Evolutionary conservation across 2,888 invertebrate species (phyloP).

Genomic region (Trissonchulus latispiculum): DNA sequence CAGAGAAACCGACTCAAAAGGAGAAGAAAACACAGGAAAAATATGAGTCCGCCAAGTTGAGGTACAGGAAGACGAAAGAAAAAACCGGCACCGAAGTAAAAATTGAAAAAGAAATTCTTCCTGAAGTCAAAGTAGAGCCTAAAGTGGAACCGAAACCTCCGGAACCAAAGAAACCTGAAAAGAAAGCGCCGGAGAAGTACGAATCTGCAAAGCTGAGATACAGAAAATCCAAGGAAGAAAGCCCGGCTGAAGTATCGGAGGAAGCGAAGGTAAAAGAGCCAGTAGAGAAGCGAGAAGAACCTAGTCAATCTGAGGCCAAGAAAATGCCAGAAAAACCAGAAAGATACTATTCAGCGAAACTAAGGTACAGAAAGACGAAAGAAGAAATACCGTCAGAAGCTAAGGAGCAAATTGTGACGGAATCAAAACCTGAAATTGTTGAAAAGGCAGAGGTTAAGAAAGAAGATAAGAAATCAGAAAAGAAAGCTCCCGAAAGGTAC

Average conservation of each 20-base stretch:
- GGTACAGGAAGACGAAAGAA: background rate
- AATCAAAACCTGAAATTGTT: background rate
- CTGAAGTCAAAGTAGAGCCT: too few relatives aligned
- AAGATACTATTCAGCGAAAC: too few relatives aligned
- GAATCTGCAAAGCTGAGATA: background rate
- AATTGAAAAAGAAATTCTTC: too few relatives aligned
- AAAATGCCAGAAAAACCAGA: too few relatives aligned
- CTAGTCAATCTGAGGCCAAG: too few relatives aligned
- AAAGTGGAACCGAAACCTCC: background rate
- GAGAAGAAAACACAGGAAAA: slow-evolving; percentile 4
- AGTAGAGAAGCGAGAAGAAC: too few relatives aligned
- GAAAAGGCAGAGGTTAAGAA: background rate
- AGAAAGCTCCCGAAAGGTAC: background rate
- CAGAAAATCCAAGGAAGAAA: background rate
- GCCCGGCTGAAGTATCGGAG: background rate
- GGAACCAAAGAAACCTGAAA: background rate
- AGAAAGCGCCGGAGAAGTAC: background rate
- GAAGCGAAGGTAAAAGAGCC: too few relatives aligned
- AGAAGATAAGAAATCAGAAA: background rate
- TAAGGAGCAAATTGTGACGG: too few relatives aligned
- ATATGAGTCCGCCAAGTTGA: background rate
- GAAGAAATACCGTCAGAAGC: too few relatives aligned
- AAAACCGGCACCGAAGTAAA: background rate
- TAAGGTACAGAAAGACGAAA: too few relatives aligned
- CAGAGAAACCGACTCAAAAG: slow-evolving; percentile 8